A percentile compares a stretch with the other conserved stretches of the same genome.
Conservation (phyloP, 2,797 vertebrate species). For the Hydrocynus forskahlii region DNA sequence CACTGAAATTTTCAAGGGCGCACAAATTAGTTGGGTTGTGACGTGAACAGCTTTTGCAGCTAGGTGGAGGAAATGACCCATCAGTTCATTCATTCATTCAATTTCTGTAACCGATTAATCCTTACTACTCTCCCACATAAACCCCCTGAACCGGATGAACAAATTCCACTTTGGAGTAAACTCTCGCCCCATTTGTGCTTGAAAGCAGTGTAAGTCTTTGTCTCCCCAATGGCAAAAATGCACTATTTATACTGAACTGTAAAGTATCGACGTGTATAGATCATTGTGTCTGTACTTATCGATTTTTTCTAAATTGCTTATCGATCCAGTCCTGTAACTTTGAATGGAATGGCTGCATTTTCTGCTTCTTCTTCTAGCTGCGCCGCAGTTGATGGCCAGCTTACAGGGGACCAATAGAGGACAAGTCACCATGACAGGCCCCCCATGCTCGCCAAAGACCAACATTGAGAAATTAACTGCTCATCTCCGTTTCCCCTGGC, state of each 20-base stretch:
- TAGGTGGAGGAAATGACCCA: too few relatives aligned
- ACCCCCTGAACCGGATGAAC: too few relatives aligned
- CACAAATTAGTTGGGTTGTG: too few relatives aligned
- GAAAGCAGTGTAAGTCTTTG: neutral
- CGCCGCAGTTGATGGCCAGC: constrained; percentile 8
- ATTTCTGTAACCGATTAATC: too few relatives aligned
- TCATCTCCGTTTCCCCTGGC: constrained; percentile 46
- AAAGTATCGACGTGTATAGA: neutral
- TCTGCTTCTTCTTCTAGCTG: neutral
- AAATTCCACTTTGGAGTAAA: too few relatives aligned
- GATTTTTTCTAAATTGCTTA: neutral
- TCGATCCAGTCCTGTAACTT: neutral
- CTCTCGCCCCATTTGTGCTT: too few relatives aligned
- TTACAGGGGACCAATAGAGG: constrained; percentile 32
- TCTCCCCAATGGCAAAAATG: neutral
- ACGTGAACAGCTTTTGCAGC: too few relatives aligned
- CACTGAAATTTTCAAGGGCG: too few relatives aligned
- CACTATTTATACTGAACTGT: neutral
- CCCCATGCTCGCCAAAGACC: constrained; percentile 36
- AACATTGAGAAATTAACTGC: constrained; percentile 48
- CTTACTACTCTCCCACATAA: too few relatives aligned
- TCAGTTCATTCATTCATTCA: too few relatives aligned
- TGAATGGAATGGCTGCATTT: neutral
- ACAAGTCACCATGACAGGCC: constrained; percentile 36
- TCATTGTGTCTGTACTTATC: neutral